Percentiles rank a stretch among this genome's conserved stretches.
phyloP scores from a whole-genome alignment of 2,113 vertebrate genomes.

The Leucopternis melanops region DNA sequence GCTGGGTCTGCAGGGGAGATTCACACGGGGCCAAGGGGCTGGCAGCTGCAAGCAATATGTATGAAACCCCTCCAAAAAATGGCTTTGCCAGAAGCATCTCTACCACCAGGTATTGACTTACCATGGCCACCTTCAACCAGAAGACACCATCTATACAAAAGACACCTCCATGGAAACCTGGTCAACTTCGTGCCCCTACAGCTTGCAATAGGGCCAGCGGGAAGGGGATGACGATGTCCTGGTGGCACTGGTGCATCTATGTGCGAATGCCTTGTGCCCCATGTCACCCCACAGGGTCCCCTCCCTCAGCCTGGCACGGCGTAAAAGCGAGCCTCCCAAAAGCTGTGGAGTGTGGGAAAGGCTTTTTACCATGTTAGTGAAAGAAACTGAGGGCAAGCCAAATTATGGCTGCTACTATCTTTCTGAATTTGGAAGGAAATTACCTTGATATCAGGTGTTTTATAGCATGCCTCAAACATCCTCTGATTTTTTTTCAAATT shows the following conservation, averaged over 20 bases:
- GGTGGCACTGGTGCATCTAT: background rate
- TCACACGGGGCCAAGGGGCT: background rate
- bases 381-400: background rate
- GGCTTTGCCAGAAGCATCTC: background rate
- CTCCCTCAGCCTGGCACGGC: rapidly evolving
- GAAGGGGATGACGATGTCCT: background rate
- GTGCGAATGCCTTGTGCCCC: background rate
- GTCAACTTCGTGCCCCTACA: background rate
- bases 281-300: rapidly evolving
- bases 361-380: background rate
- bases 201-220: background rate
- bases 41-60: background rate
- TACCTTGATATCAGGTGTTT: background rate
- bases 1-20: background rate
- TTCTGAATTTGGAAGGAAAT: background rate
- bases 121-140: background rate
- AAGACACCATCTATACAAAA: background rate
- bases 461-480: background rate
- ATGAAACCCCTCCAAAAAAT: background rate
- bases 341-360: background rate
- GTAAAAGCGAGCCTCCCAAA: rapidly evolving
- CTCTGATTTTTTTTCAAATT: background rate
- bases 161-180: background rate
- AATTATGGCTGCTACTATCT: background rate
- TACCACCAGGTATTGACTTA: background rate